Base-by-base conservation (phyloP, 2,113 vertebrate species). In the Hyaena hyaena region DNA sequence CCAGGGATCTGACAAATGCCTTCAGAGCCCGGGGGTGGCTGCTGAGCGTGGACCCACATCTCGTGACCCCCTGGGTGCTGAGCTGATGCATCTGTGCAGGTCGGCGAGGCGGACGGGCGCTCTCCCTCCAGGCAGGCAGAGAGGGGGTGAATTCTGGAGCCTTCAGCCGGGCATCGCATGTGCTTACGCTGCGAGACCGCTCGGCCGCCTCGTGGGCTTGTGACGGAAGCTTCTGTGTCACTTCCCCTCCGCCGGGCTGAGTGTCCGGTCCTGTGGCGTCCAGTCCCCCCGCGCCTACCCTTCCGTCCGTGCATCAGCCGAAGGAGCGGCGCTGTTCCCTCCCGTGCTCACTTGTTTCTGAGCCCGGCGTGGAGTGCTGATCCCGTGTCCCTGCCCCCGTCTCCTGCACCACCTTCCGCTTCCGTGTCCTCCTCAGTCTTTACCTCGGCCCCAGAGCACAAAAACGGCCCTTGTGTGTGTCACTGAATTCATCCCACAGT, bases 231-330 rank as follows among this genome's bases (percentile, higher is more conserved):
- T 66, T 71, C 48, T 68, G 69, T 43, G 28, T 73, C n/a, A 23
- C 23, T 63, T 26, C 26, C 11, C 23, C 33, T 31, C 24, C 45
- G 0, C 17, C 53, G 4, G 39, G 23, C 35, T 1, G 61, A 4
- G 4, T 26, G 10, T 28, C 24, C 15, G 1, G 16, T 23, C 10
- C 48, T 5, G 55, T 15, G 50, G 17, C 17, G 2, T 61, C n/a
- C 79, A 7, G 0, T n/a, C 0, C 0, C 39, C n/a, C 17, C 39
- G 7, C 4, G 55, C 55, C 55, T 33, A 1, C n/a, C 33, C 45
- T 39, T 43, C 11, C 26, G 6, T 58, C 35, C 1, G 0, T n/a
- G 65, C 16, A 50, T 53, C n/a, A 3, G 0, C 39, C 23, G 28
- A 74, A 11, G 28, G 50, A 45, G 81, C 24, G 61, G 10, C 5